Conservation (phyloP, 2,888 invertebrate genomes). For the Ophion ellenae region DNA sequence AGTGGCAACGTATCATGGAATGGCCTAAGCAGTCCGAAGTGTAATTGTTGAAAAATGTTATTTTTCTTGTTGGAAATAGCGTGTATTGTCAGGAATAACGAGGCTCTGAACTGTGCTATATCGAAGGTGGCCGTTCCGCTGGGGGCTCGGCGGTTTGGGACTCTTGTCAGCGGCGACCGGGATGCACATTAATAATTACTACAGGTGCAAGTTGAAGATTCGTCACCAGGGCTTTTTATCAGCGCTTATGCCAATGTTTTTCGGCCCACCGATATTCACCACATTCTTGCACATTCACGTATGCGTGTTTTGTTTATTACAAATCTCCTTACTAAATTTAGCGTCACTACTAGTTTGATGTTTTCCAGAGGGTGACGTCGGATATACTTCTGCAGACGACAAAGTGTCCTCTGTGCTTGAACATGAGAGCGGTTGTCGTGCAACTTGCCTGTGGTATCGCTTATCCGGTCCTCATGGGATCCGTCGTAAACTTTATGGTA, state of each 20-base stretch:
- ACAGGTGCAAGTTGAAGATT: slow-evolving; percentile 87
- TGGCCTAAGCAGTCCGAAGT: slow-evolving; percentile 87
- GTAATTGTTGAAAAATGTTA: slow-evolving; percentile 83
- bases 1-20: slow-evolving; percentile 85
- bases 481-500: slow-evolving; percentile 87
- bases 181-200: slow-evolving; percentile 87
- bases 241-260: slow-evolving; percentile 87
- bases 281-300: slow-evolving; percentile 86
- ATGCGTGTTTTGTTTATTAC: slow-evolving; percentile 65
- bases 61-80: neutral
- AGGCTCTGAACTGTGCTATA: neutral
- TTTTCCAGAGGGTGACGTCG: slow-evolving; percentile 85
- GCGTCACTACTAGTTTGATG: neutral
- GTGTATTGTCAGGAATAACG: neutral
- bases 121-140: slow-evolving; percentile 85
- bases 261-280: slow-evolving; percentile 86
- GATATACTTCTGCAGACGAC: slow-evolving; percentile 86
- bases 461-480: slow-evolving; percentile 87
- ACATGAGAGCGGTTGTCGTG: slow-evolving; percentile 86
- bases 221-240: slow-evolving; percentile 86
- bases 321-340: neutral
- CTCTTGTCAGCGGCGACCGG: slow-evolving; percentile 85
- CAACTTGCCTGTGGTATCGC: slow-evolving; percentile 85
- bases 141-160: slow-evolving; percentile 85
- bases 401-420: slow-evolving; percentile 88